Percentiles rank a stretch among this genome's conserved stretches.
Evolutionary conservation across 1,140 invertebrate species (phyloP).

Genomic region (Ceratosolen fusciceps): DNA sequence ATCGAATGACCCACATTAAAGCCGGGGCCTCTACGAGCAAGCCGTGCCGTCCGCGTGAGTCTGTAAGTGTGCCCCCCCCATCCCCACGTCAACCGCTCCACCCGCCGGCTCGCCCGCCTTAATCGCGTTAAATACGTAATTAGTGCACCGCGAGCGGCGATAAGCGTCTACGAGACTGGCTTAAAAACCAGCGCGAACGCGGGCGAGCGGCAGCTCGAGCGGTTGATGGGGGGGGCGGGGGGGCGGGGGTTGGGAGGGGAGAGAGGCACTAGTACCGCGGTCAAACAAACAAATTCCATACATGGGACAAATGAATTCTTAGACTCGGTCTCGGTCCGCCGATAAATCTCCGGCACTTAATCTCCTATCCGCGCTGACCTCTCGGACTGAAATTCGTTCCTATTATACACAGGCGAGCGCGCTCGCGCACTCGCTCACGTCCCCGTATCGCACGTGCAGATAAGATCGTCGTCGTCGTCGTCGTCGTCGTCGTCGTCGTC

Average conservation of each 20-base stretch:
- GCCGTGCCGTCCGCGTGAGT: too few species aligned
- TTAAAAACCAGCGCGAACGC: too few species aligned
- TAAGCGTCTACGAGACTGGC: not conserved
- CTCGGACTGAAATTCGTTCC: slow-evolving; percentile 23
- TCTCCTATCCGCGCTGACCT: slow-evolving; percentile 26
- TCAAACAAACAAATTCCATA: not conserved
- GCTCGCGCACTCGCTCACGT: not conserved
- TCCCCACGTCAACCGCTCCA: too few species aligned
- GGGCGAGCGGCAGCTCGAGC: too few species aligned
- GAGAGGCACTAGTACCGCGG: not conserved
- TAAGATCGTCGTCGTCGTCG: slow-evolving; percentile 25
- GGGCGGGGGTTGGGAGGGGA: too few species aligned
- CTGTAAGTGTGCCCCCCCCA: too few species aligned
- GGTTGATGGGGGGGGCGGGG: too few species aligned
- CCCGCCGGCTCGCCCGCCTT: not conserved
- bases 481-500: too few species aligned
- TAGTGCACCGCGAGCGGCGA: not conserved
- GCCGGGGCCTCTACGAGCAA: not conserved
- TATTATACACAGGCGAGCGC: too few species aligned
- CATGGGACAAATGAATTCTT: slow-evolving; percentile 10
- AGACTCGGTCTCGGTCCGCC: not conserved
- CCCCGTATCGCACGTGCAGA: slow-evolving; percentile 17
- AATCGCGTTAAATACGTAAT: not conserved
- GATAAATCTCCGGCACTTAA: slow-evolving; percentile 6
- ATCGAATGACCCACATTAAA: slow-evolving; percentile 10